Evolutionary conservation across 2,888 invertebrate species (phyloP), one percentile per base, ranked within the genome.

Genomic region (Adineta ricciae): DNA sequence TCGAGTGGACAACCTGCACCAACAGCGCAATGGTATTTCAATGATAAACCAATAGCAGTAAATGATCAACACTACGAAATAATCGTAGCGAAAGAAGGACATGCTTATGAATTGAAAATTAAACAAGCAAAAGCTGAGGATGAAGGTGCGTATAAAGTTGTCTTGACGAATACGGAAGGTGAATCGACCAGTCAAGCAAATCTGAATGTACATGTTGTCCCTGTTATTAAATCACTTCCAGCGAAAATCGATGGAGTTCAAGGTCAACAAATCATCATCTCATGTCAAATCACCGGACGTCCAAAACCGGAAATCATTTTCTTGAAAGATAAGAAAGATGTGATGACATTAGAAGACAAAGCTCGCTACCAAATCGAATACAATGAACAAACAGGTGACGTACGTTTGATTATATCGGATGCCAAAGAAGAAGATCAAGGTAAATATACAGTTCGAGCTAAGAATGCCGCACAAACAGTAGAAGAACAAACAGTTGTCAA

Each of bases 1-100:
- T 27, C 92, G 93, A n/a, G 94, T 94, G 0, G 91, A 92, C 49
- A 94, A 94, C 88, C 91, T 93, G 0, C 93, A 93, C 87, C 92
- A 93, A 88, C 90, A 94, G 82, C 91, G 92, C 88, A 92, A 93
- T 84, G 92, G 92, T 73, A 91, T 91, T 64, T 93, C 93, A 9
- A 92, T 92, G 86, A 94, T 94, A 90, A 94, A 94, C 21, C 91
- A 92, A 38, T 85, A 9, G 46, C 38, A 52, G 4, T 41, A 9
- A 19, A 52, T 73, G 84, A 85, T 41, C 78, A 78, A 78, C 78
- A 41, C 41, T 78, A 41, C n/a, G 36, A 78, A 78, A 38, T 78
- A 41, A 32, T 64, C 7, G 41, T 36, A 41, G 24, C 24, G 41
- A n/a, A 41, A 78, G 78, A 78, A 41, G 64, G 32, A 32, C 24